These are phyloP conservation scores for Ichneumoninae sp. DNA, from an alignment of 2,888 invertebrate species.

Conservation along the genomic window DNA sequence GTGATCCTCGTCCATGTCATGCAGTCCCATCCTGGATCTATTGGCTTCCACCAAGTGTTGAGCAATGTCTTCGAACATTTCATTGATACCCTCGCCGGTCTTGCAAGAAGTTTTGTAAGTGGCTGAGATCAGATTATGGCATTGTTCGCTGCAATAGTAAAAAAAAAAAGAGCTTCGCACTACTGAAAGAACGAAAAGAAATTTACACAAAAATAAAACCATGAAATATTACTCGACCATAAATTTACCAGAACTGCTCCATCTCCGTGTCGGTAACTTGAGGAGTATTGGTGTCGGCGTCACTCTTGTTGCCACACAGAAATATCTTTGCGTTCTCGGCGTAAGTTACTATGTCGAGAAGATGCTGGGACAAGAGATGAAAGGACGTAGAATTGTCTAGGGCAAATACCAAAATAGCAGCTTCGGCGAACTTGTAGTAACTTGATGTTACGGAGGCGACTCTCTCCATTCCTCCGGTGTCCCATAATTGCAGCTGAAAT, in stretches of 20 bases:
- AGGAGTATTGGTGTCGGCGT: slow-evolving; percentile 90
- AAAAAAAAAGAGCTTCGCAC: not conserved
- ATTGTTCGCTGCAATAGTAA: slow-evolving; percentile 90
- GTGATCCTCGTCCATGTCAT: slow-evolving; percentile 91
- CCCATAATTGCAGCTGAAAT: slow-evolving; percentile 95
- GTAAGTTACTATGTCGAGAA: slow-evolving; percentile 96
- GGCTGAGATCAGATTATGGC: slow-evolving; percentile 94
- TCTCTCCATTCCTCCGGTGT: slow-evolving; percentile 98
- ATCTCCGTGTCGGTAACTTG: slow-evolving; percentile 95
- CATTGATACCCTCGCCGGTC: slow-evolving; percentile 93
- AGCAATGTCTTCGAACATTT: slow-evolving; percentile 96
- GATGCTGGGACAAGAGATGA: slow-evolving; percentile 95
- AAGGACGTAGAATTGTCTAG: slow-evolving; percentile 96
- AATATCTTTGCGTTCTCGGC: slow-evolving; percentile 98
- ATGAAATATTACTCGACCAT: not conserved
- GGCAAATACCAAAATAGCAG: slow-evolving; percentile 96
- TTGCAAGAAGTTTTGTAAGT: slow-evolving; percentile 96
- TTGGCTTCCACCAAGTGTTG: slow-evolving; percentile 92
- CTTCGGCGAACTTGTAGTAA: slow-evolving; percentile 98
- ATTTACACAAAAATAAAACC: not conserved
- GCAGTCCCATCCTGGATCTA: slow-evolving; percentile 92
- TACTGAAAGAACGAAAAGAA: not conserved
- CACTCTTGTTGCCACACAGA: slow-evolving; percentile 96
- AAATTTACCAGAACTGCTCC: slow-evolving; percentile 91
- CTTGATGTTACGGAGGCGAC: slow-evolving; percentile 97